Evolutionary conservation across 2,888 invertebrate species (phyloP).

Genomic region (Raillietiella orientalis): DNA sequence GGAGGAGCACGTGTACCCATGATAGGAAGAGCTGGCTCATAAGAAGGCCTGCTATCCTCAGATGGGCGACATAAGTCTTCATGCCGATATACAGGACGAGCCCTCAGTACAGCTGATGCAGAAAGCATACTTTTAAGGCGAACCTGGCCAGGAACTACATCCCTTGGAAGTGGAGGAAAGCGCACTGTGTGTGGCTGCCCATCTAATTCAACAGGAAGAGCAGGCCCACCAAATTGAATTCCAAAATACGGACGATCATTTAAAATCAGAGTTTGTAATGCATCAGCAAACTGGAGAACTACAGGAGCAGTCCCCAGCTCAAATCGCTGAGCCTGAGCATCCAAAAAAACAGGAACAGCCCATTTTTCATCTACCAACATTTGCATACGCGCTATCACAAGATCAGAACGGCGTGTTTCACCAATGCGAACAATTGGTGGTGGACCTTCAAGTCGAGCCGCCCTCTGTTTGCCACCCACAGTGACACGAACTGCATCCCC

Average conservation of each 20-base stretch:
- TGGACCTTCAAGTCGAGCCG: conserved; percentile 55
- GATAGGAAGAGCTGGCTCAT: conserved; percentile 11
- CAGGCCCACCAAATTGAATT: conserved; percentile 40
- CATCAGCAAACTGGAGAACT: conserved; percentile 44
- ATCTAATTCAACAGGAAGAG: conserved; percentile 42
- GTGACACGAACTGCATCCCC: conserved; percentile 50
- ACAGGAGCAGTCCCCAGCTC: conserved; percentile 32
- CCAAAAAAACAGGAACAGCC: conserved; percentile 36
- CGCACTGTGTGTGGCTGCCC: conserved; percentile 41
- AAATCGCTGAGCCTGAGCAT: conserved; percentile 48
- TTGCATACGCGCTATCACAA: conserved; percentile 20
- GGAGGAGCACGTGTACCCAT: conserved; percentile 9
- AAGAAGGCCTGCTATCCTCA: conserved; percentile 4
- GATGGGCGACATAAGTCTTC: neutral
- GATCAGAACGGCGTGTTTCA: conserved; percentile 33
- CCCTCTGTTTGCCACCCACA: conserved; percentile 37
- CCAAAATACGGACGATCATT: conserved; percentile 28
- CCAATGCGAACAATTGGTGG: conserved; percentile 81
- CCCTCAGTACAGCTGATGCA: conserved; percentile 1
- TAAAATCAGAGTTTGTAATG: conserved; percentile 35
- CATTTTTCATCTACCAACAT: neutral
- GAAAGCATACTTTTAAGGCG: conserved; percentile 7
- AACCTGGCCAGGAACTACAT: conserved; percentile 26
- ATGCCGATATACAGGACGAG: conserved; percentile 3
- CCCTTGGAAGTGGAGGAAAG: conserved; percentile 39